Evolutionary conservation across 2,797 vertebrate genomes (phyloP).

Genomic region (Clarias laeviceps): DNA sequence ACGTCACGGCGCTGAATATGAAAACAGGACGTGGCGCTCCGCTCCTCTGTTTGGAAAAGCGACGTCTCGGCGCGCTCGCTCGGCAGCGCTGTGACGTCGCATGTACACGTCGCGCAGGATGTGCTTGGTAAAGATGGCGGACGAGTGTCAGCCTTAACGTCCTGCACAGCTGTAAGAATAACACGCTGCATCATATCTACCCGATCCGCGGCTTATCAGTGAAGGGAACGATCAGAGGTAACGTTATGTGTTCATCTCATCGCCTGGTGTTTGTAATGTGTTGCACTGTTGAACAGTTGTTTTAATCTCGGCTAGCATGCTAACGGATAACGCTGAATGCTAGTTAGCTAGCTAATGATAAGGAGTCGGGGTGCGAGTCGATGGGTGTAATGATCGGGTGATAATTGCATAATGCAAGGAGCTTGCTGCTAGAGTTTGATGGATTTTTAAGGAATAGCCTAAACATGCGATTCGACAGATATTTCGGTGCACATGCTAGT

Average conservation of each 20-base stretch:
- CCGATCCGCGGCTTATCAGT: constrained; percentile 55
- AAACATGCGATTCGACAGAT: too few species aligned
- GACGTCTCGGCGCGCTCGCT: constrained; percentile 58
- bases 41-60: constrained; percentile 15
- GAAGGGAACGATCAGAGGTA: constrained; percentile 39
- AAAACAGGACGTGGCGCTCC: not conserved
- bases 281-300: not conserved
- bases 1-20: not conserved
- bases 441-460: not conserved
- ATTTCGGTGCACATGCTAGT: not conserved
- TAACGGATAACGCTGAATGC: not conserved
- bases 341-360: not conserved
- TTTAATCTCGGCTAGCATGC: constrained; percentile 9
- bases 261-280: not conserved
- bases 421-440: too few species aligned
- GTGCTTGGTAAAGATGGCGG: constrained; percentile 81
- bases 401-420: not conserved
- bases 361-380: not conserved
- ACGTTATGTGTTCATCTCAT: not conserved
- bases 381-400: not conserved
- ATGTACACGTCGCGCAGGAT: constrained; percentile 89
- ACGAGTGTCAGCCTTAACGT: constrained; percentile 71
- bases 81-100: constrained; percentile 62
- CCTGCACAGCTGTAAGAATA: constrained; percentile 74
- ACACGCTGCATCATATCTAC: constrained; percentile 47